Evolutionary conservation across 2,113 vertebrate genomes (phyloP).

Genomic region (Campylorhamphus procurvoides): DNA sequence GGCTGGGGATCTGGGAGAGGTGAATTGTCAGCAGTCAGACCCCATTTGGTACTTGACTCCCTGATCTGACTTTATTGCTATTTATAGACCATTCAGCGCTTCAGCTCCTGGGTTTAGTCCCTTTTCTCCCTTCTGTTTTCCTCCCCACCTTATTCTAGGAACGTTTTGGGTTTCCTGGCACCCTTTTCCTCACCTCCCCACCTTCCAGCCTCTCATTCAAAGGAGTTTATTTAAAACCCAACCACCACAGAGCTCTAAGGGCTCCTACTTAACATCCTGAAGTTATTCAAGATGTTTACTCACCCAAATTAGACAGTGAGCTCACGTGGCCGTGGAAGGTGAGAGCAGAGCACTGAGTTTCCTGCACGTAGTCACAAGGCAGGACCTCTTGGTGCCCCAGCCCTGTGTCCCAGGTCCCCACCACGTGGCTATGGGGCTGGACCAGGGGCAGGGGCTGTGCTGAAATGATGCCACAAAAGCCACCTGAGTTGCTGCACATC

Average conservation of each 20-base stretch:
- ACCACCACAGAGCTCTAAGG: background rate
- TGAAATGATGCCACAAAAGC: background rate
- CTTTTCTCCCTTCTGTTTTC: background rate
- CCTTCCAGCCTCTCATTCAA: background rate
- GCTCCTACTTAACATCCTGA: background rate
- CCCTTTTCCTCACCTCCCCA: background rate
- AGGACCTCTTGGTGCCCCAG: background rate
- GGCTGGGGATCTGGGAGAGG: background rate
- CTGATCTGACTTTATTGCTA: background rate
- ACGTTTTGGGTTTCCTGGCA: background rate
- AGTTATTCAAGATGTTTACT: background rate
- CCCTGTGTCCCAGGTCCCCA: background rate
- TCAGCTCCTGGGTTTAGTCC: background rate
- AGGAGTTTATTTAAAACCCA: background rate
- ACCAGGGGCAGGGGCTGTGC: background rate
- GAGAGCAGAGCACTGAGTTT: background rate
- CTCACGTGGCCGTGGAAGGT: background rate
- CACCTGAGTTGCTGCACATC: background rate
- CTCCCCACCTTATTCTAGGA: background rate
- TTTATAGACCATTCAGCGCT: background rate
- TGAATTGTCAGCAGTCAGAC: background rate
- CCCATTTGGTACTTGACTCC: background rate
- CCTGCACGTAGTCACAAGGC: background rate
- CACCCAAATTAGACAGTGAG: background rate
- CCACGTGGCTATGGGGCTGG: accelerated